These are phyloP conservation scores for Caenorhabditis japonica DNA, from an alignment of 2,888 invertebrate genomes.

Conservation along the genomic window DNA sequence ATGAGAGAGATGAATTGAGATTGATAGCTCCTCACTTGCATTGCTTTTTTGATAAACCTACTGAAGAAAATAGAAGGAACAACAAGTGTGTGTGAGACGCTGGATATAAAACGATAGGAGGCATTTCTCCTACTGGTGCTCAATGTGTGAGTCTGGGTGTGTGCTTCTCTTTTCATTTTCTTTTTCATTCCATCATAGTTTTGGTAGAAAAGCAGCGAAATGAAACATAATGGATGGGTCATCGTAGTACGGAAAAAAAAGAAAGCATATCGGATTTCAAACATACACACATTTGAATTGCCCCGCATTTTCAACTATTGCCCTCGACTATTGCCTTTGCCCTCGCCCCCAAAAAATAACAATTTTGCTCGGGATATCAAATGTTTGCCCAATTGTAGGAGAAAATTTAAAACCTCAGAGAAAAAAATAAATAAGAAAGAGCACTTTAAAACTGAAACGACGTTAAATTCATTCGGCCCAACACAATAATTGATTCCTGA, in stretches of 20 bases:
- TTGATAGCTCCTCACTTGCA: slow-evolving; percentile 40
- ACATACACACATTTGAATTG: slow-evolving; percentile 50
- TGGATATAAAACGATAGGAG: slow-evolving; percentile 51
- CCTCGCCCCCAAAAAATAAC: slow-evolving; percentile 3
- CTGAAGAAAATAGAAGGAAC: slow-evolving; percentile 36
- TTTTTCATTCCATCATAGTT: no score
- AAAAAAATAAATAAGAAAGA: no score
- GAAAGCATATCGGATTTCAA: slow-evolving; percentile 45
- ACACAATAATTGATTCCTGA: neutral
- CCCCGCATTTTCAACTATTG: slow-evolving; percentile 46
- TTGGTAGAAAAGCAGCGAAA: slow-evolving; percentile 27
- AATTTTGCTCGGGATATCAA: no score
- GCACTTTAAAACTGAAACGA: no score
- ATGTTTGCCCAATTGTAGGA: no score
- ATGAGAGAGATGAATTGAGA: slow-evolving; percentile 51
- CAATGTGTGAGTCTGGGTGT: slow-evolving; percentile 30
- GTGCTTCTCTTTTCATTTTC: slow-evolving; percentile 17
- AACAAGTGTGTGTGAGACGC: slow-evolving; percentile 53
- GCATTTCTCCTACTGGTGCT: slow-evolving; percentile 11
- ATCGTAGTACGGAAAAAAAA: slow-evolving; percentile 21
- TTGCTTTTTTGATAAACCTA: slow-evolving; percentile 48
- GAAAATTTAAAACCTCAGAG: no score
- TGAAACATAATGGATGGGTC: slow-evolving; percentile 54
- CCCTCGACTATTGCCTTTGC: slow-evolving; percentile 15
- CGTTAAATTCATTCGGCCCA: no score